phyloP scores from a whole-genome alignment of 1,140 invertebrate species.

The Aphelinus atriplicis region DNA sequence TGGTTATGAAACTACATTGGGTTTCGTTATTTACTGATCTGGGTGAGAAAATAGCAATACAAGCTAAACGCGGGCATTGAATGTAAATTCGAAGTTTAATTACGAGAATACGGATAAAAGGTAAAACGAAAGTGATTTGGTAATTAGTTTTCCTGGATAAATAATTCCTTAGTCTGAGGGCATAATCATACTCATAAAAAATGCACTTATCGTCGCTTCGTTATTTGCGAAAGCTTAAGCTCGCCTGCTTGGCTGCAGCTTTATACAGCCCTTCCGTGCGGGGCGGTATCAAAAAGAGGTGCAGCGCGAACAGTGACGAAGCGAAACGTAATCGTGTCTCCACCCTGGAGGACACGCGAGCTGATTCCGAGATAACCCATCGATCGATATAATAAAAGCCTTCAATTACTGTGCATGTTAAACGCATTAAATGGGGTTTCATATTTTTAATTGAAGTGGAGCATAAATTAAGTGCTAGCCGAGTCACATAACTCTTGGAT shows the following conservation, averaged over 20 bases:
- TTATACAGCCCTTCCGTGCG: slow-evolving; percentile 11
- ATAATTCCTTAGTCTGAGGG: slow-evolving; percentile 1
- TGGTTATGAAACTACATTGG: too few species aligned
- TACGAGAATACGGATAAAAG: neutral
- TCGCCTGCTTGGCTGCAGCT: neutral
- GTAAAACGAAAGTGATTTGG: slow-evolving; percentile 8
- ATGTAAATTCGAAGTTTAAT: neutral
- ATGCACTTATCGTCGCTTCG: slow-evolving; percentile 31
- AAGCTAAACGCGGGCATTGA: too few species aligned
- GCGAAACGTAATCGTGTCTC: slow-evolving; percentile 30
- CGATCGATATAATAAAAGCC: slow-evolving; percentile 24
- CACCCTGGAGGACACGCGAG: slow-evolving; percentile 17
- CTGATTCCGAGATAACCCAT: slow-evolving; percentile 18
- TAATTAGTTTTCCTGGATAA: slow-evolving; percentile 28
- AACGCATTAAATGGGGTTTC: slow-evolving; percentile 27
- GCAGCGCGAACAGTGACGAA: slow-evolving; percentile 18
- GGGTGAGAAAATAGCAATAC: too few species aligned
- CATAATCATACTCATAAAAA: slow-evolving; percentile 25
- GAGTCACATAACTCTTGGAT: neutral
- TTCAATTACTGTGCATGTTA: slow-evolving; percentile 33
- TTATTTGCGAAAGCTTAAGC: slow-evolving; percentile 31
- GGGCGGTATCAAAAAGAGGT: slow-evolving; percentile 11
- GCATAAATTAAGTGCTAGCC: slow-evolving; percentile 30
- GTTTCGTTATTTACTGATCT: too few species aligned
- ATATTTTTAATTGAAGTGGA: slow-evolving; percentile 38